Conservation (phyloP, 2,888 invertebrate genomes). For the Thyatira batis region DNA sequence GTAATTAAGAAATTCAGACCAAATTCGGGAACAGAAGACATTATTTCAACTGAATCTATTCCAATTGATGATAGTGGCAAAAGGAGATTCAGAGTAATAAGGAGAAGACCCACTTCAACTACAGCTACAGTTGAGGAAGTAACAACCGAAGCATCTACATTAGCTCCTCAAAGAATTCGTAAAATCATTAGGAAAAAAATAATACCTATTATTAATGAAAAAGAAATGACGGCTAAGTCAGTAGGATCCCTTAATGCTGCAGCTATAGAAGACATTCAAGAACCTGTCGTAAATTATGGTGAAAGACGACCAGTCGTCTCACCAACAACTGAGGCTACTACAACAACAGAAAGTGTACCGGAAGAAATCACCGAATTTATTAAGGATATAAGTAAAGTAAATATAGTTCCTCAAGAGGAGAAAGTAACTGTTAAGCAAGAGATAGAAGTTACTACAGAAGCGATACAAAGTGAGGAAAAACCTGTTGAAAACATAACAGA, state of each 20-base stretch:
- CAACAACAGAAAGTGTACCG: constrained; percentile 34
- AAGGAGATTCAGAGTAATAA: constrained; percentile 62
- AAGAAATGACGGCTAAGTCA: constrained; percentile 50
- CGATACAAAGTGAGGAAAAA: constrained; percentile 6
- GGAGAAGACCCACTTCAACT: constrained; percentile 59
- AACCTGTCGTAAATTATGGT: constrained; percentile 62
- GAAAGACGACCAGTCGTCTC: constrained; percentile 53
- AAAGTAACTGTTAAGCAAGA: not conserved
- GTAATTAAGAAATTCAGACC: constrained; percentile 55
- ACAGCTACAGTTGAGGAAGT: constrained; percentile 36
- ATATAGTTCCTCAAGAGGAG: not conserved
- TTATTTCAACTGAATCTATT: constrained; percentile 48
- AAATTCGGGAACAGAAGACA: constrained; percentile 36
- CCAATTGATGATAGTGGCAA: constrained; percentile 60
- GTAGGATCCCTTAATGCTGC: constrained; percentile 44
- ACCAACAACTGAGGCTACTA: constrained; percentile 20
- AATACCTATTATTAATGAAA: constrained; percentile 49
- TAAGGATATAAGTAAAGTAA: constrained; percentile 22
- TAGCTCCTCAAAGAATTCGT: constrained; percentile 51
- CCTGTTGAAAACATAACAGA: constrained; percentile 8
- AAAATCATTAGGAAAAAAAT: constrained; percentile 71
- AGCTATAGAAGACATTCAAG: constrained; percentile 41
- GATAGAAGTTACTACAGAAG: not conserved
- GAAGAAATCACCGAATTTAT: constrained; percentile 36
- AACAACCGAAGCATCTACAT: constrained; percentile 26